Evolutionary conservation across 2,888 invertebrate genomes (phyloP).

Genomic region (Yponomeuta sedellus): DNA sequence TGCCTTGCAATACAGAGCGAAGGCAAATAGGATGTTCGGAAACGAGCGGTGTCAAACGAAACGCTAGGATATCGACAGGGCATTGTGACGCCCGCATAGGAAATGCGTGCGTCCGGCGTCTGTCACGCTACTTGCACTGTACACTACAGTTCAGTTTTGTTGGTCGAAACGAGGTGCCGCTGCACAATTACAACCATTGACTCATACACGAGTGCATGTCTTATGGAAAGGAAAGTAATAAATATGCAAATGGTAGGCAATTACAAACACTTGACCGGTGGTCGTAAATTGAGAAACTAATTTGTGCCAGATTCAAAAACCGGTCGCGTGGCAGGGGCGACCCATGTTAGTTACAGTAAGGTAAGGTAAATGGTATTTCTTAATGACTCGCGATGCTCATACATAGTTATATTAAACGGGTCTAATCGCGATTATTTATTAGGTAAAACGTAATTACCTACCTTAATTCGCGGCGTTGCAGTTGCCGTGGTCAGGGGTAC

Average conservation of each 20-base stretch:
- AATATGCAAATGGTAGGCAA: constrained; percentile 12
- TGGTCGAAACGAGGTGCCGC: background rate
- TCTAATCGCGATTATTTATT: too few relatives aligned
- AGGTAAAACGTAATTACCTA: too few relatives aligned
- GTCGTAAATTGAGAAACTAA: constrained; percentile 18
- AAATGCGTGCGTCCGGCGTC: constrained; percentile 21
- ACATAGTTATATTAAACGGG: too few relatives aligned
- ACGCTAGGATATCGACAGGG: constrained; percentile 5
- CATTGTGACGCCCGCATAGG: constrained; percentile 22
- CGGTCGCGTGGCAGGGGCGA: too few relatives aligned
- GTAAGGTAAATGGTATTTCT: too few relatives aligned
- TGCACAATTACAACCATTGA: background rate
- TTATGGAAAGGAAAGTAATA: constrained; percentile 9
- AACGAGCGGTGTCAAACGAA: background rate
- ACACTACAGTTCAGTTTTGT: background rate
- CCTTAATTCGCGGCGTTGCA: too few relatives aligned
- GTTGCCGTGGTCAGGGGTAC: too few relatives aligned
- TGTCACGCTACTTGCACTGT: background rate
- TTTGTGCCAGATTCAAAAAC: constrained; percentile 14
- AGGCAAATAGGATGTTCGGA: constrained; percentile 6
- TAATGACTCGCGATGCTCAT: too few relatives aligned
- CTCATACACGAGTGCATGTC: background rate
- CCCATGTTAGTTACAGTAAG: too few relatives aligned
- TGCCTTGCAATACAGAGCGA: too few relatives aligned
- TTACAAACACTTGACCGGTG: constrained; percentile 15